Percentiles rank a stretch among this genome's conserved stretches.
Conservation (phyloP, 2,113 vertebrate genomes). For the Melanerpes formicivorus region DNA sequence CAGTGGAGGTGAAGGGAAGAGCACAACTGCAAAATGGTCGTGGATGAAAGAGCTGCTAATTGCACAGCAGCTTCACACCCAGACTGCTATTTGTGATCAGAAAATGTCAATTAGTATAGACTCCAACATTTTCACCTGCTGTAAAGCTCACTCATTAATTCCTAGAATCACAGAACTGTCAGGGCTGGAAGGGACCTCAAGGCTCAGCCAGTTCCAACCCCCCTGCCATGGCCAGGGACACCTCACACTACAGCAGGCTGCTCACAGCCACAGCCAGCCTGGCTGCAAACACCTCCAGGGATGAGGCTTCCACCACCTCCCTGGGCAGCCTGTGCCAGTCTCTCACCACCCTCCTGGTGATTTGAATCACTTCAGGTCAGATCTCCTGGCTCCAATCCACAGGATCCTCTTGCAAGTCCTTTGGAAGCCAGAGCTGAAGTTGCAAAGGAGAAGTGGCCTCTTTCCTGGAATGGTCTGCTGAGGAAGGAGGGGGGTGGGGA, state of each 20-base stretch:
- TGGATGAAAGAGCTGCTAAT: conserved; percentile 4
- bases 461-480: conserved; percentile 41
- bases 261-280: too few relatives aligned
- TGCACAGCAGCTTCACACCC: conserved; percentile 21
- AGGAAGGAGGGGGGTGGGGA: neutral
- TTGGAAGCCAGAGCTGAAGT: neutral
- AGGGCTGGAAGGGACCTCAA: too few relatives aligned
- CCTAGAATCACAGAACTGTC: neutral
- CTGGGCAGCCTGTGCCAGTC: too few relatives aligned
- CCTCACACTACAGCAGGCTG: too few relatives aligned
- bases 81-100: conserved; percentile 53
- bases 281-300: too few relatives aligned
- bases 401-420: conserved; percentile 41
- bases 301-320: too few relatives aligned
- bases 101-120: conserved; percentile 48
- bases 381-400: conserved; percentile 38
- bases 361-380: conserved; percentile 41
- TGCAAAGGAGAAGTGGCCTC: neutral
- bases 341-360: neutral
- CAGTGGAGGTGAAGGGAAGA: neutral
- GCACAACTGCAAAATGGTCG: neutral
- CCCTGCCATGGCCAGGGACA: too few relatives aligned
- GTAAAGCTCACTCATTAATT: conserved; percentile 46
- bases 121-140: conserved; percentile 42
- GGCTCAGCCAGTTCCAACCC: too few relatives aligned